Evolutionary conservation across 2,113 vertebrate genomes (phyloP).

Genomic region (Gyps fulvus): DNA sequence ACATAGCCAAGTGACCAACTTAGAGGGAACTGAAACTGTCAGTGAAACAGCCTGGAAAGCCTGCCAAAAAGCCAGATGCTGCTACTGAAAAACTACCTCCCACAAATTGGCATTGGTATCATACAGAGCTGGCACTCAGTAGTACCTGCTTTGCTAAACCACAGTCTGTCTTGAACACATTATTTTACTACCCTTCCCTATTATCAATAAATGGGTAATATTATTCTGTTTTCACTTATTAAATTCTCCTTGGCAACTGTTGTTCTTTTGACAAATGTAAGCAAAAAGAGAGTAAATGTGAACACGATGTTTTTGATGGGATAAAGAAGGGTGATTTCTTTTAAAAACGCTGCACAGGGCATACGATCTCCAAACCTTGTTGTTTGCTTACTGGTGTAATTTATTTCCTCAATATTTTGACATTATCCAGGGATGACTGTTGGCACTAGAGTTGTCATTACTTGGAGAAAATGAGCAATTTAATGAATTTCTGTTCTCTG

Average conservation of each 20-base stretch:
- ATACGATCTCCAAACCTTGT: not conserved
- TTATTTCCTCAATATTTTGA: conserved; percentile 65
- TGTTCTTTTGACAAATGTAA: not conserved
- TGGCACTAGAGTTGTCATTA: conserved; percentile 9
- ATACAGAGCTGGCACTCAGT: conserved; percentile 16
- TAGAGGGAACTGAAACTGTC: conserved; percentile 20
- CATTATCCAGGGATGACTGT: conserved; percentile 1
- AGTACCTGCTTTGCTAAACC: conserved; percentile 10
- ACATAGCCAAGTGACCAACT: conserved; percentile 37
- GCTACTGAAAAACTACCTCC: conserved; percentile 59
- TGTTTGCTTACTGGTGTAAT: conserved; percentile 28
- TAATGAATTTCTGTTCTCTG: conserved; percentile 7
- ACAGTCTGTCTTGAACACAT: not conserved
- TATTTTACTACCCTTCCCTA: conserved; percentile 22
- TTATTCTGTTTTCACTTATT: not conserved
- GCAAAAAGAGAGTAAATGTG: not conserved
- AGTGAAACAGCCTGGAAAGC: conserved; percentile 30
- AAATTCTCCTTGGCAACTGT: not conserved
- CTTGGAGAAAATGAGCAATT: conserved; percentile 4
- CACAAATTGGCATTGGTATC: conserved; percentile 32
- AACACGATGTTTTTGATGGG: not conserved
- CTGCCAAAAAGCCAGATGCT: conserved; percentile 71
- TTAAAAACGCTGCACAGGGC: not conserved
- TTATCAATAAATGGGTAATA: not conserved
- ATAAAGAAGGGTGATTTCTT: not conserved